phyloP scores from a whole-genome alignment of 2,888 invertebrate species.

The Tenodera sinensis region DNA sequence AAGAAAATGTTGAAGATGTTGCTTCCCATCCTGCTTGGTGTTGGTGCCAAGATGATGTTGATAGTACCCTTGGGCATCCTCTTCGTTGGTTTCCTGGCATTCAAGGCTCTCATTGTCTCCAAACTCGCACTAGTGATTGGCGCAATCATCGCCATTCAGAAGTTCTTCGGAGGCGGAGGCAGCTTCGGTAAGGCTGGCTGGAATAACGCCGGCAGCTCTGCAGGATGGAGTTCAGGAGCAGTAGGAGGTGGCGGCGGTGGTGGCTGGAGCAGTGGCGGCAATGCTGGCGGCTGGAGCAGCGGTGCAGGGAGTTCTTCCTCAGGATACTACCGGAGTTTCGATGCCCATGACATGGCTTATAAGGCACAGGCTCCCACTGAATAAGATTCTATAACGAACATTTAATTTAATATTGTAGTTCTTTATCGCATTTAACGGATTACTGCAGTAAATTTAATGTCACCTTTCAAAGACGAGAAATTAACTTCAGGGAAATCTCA shows the following conservation, averaged over 20 bases:
- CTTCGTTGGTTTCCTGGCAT: slow-evolving; percentile 65
- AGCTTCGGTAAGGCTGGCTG: slow-evolving; percentile 37
- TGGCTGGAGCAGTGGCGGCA: slow-evolving; percentile 40
- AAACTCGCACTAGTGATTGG: slow-evolving; percentile 74
- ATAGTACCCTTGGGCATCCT: slow-evolving; percentile 67
- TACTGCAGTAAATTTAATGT: too few species aligned
- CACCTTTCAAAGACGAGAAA: too few species aligned
- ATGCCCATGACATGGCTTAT: slow-evolving; percentile 66
- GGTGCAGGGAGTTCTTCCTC: slow-evolving; percentile 45
- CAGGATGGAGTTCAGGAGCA: slow-evolving; percentile 33
- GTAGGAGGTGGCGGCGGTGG: slow-evolving; percentile 36
- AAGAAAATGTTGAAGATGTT: slow-evolving; percentile 63
- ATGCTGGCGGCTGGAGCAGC: slow-evolving; percentile 44
- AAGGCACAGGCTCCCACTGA: slow-evolving; percentile 55
- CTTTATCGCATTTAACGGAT: too few species aligned
- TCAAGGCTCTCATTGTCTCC: slow-evolving; percentile 73
- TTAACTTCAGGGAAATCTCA: too few species aligned
- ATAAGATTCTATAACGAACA: not conserved
- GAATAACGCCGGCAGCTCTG: slow-evolving; percentile 2
- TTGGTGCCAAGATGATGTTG: slow-evolving; percentile 69
- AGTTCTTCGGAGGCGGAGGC: slow-evolving; percentile 56
- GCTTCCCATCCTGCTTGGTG: slow-evolving; percentile 62
- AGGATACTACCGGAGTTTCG: slow-evolving; percentile 41
- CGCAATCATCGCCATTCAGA: slow-evolving; percentile 65
- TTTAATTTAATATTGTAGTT: too few species aligned